These are phyloP conservation scores for Hypercompe scribonia DNA, from an alignment of 2,888 invertebrate genomes.

Conservation along the genomic window DNA sequence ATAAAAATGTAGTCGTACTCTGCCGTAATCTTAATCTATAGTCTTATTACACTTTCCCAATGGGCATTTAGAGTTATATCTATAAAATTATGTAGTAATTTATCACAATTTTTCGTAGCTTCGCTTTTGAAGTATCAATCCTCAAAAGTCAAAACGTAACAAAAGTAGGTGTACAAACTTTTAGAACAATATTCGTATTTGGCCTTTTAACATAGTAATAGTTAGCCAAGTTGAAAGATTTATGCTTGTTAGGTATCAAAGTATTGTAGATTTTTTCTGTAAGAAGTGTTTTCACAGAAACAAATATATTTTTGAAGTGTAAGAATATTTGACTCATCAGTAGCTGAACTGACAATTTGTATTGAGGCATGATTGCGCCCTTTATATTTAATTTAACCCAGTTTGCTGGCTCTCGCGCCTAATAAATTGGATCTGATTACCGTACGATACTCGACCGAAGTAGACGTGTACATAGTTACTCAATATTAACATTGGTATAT, in stretches of 20 bases:
- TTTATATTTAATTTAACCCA: conserved; percentile 36
- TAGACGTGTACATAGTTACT: conserved; percentile 8
- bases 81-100: no score
- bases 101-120: no score
- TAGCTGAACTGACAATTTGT: conserved; percentile 23
- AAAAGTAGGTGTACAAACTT: neutral
- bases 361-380: conserved; percentile 34
- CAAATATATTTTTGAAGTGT: neutral
- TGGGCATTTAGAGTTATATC: no score
- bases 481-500: conserved; percentile 23
- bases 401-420: conserved; percentile 31
- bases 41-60: no score
- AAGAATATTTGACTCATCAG: neutral
- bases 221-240: neutral
- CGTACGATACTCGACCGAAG: conserved; percentile 24
- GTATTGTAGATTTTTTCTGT: no score
- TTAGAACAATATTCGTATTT: neutral
- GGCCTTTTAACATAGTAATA: neutral
- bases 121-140: neutral
- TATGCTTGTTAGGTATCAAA: no score
- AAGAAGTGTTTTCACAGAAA: neutral
- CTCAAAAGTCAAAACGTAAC: no score
- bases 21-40: no score
- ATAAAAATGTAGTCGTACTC: no score
- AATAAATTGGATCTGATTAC: conserved; percentile 39